A percentile compares a stretch with the other conserved stretches of the same genome.
Evolutionary conservation across 2,113 vertebrate genomes (phyloP).

Genomic region (Oncorhynchus tshawytscha): DNA sequence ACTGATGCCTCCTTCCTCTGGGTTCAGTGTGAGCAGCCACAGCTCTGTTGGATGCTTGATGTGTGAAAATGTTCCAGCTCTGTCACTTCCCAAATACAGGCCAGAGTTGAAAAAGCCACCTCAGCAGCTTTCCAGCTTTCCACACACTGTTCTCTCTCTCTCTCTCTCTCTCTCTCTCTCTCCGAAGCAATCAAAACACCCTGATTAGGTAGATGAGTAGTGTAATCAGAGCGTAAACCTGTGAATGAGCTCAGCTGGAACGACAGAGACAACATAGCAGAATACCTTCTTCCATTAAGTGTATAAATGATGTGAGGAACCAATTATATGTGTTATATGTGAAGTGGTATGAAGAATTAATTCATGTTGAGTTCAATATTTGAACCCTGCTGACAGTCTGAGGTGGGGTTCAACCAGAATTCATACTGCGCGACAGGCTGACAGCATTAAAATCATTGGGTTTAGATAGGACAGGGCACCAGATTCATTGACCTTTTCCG

Average conservation of each 20-base stretch:
- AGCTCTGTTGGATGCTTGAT: too few species aligned
- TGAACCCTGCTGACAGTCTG: too few species aligned
- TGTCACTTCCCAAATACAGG: not conserved
- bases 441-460: too few species aligned
- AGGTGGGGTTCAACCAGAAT: too few species aligned
- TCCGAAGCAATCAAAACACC: conserved; percentile 9
- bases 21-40: not conserved
- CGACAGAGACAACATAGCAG: not conserved
- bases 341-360: too few species aligned
- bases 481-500: too few species aligned
- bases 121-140: not conserved
- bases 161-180: not conserved
- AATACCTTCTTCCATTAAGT: too few species aligned
- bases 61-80: not conserved
- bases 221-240: conserved; percentile 37
- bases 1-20: not conserved
- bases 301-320: too few species aligned
- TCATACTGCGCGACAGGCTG: too few species aligned
- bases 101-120: not conserved
- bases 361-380: too few species aligned
- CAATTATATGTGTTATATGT: too few species aligned
- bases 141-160: not conserved
- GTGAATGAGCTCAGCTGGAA: conserved; percentile 31
- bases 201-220: conserved; percentile 44
- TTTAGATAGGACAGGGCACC: too few species aligned